Evolutionary conservation across 2,888 invertebrate genomes (phyloP).

Genomic region (Balanococcus diminutus): DNA sequence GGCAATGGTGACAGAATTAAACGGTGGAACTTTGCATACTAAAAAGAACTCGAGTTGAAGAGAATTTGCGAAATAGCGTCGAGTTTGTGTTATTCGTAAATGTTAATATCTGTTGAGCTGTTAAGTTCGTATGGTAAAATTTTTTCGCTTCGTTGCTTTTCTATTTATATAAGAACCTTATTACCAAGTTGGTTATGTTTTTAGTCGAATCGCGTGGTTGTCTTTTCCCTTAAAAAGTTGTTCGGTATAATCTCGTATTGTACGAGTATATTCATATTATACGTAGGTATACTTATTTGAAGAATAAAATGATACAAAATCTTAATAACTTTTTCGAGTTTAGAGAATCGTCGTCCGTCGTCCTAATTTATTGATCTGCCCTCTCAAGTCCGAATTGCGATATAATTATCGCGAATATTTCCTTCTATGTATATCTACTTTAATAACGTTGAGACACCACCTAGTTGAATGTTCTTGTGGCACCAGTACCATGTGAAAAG

Average conservation of each 20-base stretch:
- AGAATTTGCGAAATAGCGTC: neutral
- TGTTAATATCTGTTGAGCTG: conserved; percentile 27
- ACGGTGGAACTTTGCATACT: neutral
- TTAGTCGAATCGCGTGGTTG: neutral
- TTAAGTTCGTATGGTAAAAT: conserved; percentile 27
- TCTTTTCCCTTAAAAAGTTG: neutral
- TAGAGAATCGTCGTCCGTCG: neutral
- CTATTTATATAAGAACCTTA: neutral
- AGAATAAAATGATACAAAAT: neutral
- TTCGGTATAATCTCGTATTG: neutral
- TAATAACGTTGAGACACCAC: too few species aligned
- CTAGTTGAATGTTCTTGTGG: too few species aligned
- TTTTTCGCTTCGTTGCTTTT: conserved; percentile 27
- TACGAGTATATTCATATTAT: too few species aligned
- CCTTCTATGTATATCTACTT: too few species aligned
- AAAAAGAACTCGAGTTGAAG: neutral
- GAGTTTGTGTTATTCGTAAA: neutral
- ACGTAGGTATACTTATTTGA: neutral
- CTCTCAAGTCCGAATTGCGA: too few species aligned
- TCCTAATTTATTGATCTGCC: too few species aligned
- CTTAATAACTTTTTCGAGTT: neutral
- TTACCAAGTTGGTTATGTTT: neutral
- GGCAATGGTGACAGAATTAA: conserved; percentile 19
- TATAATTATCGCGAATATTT: too few species aligned
- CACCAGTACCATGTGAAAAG: too few species aligned